Conservation (phyloP, 2,113 vertebrate genomes). For the Aldabrachelys gigantea region DNA sequence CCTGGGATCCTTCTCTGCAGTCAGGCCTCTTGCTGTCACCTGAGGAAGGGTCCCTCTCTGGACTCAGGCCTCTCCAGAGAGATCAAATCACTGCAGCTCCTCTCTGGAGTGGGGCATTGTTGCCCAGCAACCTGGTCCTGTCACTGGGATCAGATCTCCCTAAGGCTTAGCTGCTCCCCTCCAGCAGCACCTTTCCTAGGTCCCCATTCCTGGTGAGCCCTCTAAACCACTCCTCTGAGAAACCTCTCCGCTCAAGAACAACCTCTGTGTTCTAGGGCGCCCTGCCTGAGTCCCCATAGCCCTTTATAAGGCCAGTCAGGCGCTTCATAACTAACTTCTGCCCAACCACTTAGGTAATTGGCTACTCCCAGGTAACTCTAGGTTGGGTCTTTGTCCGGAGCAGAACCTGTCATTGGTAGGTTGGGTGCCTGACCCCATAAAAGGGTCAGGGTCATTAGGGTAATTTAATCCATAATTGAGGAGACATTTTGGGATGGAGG, state of each 20-base stretch:
- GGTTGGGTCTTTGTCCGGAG: background rate
- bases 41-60: background rate
- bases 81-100: background rate
- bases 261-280: background rate
- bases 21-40: background rate
- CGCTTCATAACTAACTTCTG: background rate
- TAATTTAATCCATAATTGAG: background rate
- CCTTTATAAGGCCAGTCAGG: background rate
- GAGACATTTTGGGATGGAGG: too few species aligned
- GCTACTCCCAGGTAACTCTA: background rate
- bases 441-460: background rate
- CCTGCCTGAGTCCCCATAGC: background rate
- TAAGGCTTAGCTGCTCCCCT: background rate
- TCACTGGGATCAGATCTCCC: background rate
- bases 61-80: background rate
- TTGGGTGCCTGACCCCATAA: background rate
- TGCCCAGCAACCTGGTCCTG: too few species aligned
- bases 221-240: background rate
- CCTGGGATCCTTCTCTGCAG: background rate
- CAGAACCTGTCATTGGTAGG: background rate
- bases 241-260: background rate
- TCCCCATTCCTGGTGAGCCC: background rate
- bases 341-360: background rate
- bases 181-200: background rate
- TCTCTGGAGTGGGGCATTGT: background rate